Percentiles rank a stretch among this genome's conserved stretches.
These are phyloP conservation scores for Lasius fuliginosus DNA, from an alignment of 2,888 invertebrate genomes.

Conservation along the genomic window DNA sequence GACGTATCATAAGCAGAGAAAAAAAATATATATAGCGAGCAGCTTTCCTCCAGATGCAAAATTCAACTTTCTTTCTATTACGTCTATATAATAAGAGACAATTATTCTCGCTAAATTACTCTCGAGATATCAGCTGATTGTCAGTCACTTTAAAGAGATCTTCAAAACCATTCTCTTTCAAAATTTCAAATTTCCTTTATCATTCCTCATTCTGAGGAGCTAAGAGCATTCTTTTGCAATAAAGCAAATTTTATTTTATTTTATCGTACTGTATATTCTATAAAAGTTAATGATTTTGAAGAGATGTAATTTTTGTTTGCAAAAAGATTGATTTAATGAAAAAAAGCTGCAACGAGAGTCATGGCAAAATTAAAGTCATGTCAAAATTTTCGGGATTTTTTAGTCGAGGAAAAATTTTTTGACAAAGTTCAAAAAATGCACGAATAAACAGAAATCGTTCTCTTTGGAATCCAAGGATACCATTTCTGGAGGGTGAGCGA, in stretches of 20 bases:
- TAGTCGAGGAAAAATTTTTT: conserved; percentile 9
- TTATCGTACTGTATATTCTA: neutral
- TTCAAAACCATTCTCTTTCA: neutral
- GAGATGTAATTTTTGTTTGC: neutral
- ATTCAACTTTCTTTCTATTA: conserved; percentile 64
- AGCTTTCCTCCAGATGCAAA: conserved; percentile 83
- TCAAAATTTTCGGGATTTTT: neutral
- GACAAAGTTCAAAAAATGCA: conserved; percentile 15
- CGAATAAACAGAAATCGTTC: conserved; percentile 12
- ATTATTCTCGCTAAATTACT: conserved; percentile 25
- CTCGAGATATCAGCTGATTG: neutral
- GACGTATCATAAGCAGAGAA: conserved; percentile 80
- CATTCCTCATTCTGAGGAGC: neutral
- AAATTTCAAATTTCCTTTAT: neutral
- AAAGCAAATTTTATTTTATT: neutral
- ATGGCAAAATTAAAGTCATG: neutral
- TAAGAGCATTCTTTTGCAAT: neutral
- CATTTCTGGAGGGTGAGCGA: conserved; percentile 82
- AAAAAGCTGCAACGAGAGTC: neutral
- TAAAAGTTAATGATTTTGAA: neutral
- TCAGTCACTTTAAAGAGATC: neutral
- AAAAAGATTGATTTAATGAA: neutral
- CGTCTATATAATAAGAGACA: conserved; percentile 38
- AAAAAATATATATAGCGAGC: conserved; percentile 74
- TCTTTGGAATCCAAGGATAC: neutral